phyloP scores from a whole-genome alignment of 2,797 vertebrate genomes.

The Coregonus ussuriensis region DNA sequence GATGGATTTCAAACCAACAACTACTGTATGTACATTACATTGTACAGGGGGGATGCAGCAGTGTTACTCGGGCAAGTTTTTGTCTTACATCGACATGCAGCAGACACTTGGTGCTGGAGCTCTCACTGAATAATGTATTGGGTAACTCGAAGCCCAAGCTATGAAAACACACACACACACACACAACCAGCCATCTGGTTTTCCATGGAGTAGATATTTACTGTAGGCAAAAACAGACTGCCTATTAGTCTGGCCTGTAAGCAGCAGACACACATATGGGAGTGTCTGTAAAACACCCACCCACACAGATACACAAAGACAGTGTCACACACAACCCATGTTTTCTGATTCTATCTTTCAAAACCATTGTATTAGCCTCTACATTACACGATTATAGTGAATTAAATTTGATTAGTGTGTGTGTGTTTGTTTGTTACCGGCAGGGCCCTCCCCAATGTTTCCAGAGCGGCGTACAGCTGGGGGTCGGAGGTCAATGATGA shows the following conservation, averaged over 20 bases:
- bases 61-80: too few relatives aligned
- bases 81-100: too few relatives aligned
- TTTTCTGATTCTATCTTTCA: neutral
- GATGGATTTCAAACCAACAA: neutral
- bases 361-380: neutral
- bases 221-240: conserved; percentile 17
- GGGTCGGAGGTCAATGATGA: conserved; percentile 62
- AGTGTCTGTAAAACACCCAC: conserved; percentile 34
- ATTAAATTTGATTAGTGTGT: conserved; percentile 20
- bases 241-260: neutral
- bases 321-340: conserved; percentile 4
- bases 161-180: conserved; percentile 24
- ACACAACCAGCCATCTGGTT: neutral
- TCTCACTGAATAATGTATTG: conserved; percentile 47
- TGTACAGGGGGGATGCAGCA: neutral
- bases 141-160: conserved; percentile 18
- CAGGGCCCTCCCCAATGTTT: conserved; percentile 49
- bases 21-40: neutral
- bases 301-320: conserved; percentile 16
- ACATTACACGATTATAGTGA: neutral
- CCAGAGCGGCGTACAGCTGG: conserved; percentile 55
- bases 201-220: conserved; percentile 8
- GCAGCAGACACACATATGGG: conserved; percentile 7
- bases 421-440: conserved; percentile 29
- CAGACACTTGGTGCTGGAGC: neutral